These are phyloP conservation scores for Poicephalus gulielmi DNA, from an alignment of 2,113 vertebrate species.

Conservation along the genomic window DNA sequence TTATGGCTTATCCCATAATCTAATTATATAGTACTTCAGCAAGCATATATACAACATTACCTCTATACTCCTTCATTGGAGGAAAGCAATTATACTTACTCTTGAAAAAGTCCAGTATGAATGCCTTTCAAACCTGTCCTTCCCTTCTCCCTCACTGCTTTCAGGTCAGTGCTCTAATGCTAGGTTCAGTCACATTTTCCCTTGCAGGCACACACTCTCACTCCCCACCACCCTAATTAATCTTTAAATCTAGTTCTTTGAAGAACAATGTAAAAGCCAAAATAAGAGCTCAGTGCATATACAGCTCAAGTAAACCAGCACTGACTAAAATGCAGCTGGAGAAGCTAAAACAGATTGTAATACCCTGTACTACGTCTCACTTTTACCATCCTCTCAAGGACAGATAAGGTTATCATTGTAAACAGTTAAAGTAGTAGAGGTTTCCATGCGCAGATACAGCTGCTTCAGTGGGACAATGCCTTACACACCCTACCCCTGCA, in stretches of 20 bases:
- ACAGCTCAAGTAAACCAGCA: background rate
- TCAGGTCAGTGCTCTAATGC: slow-evolving; percentile 61
- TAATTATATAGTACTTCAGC: background rate
- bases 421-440: background rate
- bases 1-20: background rate
- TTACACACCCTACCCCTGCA: background rate
- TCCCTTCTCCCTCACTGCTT: slow-evolving; percentile 29
- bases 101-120: slow-evolving; percentile 13
- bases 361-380: background rate
- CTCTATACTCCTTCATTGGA: background rate
- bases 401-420: background rate
- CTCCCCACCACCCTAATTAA: slow-evolving; percentile 31
- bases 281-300: background rate
- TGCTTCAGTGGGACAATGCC: background rate
- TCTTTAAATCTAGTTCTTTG: slow-evolving; percentile 51
- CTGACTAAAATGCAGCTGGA: background rate
- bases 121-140: background rate
- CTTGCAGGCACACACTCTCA: slow-evolving; percentile 31
- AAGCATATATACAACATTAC: background rate
- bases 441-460: background rate
- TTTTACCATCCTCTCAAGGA: background rate
- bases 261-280: slow-evolving; percentile 28
- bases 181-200: slow-evolving; percentile 40
- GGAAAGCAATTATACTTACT: slow-evolving; percentile 16
- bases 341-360: background rate